Evolutionary conservation across 1,140 invertebrate species (phyloP), one percentile per base, ranked within the genome.

Genomic region (Drosophila sturtevanti): DNA sequence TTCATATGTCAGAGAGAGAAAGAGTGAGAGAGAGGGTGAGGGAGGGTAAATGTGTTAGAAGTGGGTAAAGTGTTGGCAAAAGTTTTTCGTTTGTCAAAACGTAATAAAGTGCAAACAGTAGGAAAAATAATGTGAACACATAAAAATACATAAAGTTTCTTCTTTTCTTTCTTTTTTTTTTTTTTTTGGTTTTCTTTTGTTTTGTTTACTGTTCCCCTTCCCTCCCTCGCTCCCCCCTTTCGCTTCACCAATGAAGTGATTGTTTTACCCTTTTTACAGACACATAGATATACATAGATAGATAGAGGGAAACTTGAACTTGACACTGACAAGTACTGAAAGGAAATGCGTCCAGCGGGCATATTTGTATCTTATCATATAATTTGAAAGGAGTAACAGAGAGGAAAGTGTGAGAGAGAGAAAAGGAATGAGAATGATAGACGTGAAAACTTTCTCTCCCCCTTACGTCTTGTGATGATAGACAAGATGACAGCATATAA

Each of bases 81-180:
- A 62, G 38, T 62, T 62, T 62, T 62, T 18, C 54, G 44, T 63
- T 63, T 63, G 62, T 63, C 62, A 63, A 63, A 63, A 63, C 52
- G 62, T 63, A 63, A 63, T 63, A 63, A 63, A 63, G 48, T 51
- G 44, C 62, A 63, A 63, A 63, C 62, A 63, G 62, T 27, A 52
- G 62, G 31, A 63, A 63, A 63, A 63, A 54, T 54, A 62, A 62
- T 62, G 59, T 62, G 59, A 62, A 48, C 38, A 54, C 62, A 63
- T 63, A 63, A 63, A 63, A 63, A 63, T 54, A 41, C 59, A 41
- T 62, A 41, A 62, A 62, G 41, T 62, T 48, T n/a, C 24, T 44
- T 22, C 44, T 22, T 12, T 31, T 62, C n/a, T 62, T 60, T 60
- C 4, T 56, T n/a, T n/a, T n/a, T n/a, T n/a, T n/a, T n/a, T n/a